Base-by-base conservation (phyloP, 2,888 invertebrate genomes). In the Euspilapteryx auroguttella region DNA sequence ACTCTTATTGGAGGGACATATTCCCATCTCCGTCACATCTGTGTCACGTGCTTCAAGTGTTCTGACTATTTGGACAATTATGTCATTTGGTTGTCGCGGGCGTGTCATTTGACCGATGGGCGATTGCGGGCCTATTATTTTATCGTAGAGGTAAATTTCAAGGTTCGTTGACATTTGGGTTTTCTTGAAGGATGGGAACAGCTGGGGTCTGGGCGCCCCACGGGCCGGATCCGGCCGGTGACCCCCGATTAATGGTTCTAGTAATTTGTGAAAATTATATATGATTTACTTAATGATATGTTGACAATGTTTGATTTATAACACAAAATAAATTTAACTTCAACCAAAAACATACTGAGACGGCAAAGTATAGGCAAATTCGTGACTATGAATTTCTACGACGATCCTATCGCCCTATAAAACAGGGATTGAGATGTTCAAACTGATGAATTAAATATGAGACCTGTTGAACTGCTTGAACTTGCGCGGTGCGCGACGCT, bases 61-160 rank as follows among this genome's bases (percentile, higher is more conserved):
- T 55, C 56, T 65, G 63, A 66, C 66, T 69, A 73, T 73, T 75
- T 73, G 62, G 75, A 73, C 75, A 73, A 75, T 75, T 75, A 75
- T 75, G 75, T 75, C 75, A 73, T 75, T 73, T 69, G 69, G 54
- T 50, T 65, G 68, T 64, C 59, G 61, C 61, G 62, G 69, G 63
- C 59, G 61, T 68, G 69, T 73, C 68, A 66, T 73, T 73, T 68
- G 63, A 62, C 59, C 64, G n/a, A n/a, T n/a, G n/a, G n/a, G n/a
- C n/a, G n/a, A n/a, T n/a, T n/a, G n/a, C n/a, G n/a, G n/a, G 57
- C 51, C 62, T 63, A 54, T 73, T 69, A 73, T 75, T 73, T 71
- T 66, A 49, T 61, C 56, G 56, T 56, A 66, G 55, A 47, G 59
- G 66, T 54, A 66, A 62, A 61, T 65, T 58, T 53, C 47, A 35